Evolutionary conservation across 92 coral and sea anemone species (phyloP).

Genomic region (Heteractis magnifica): DNA sequence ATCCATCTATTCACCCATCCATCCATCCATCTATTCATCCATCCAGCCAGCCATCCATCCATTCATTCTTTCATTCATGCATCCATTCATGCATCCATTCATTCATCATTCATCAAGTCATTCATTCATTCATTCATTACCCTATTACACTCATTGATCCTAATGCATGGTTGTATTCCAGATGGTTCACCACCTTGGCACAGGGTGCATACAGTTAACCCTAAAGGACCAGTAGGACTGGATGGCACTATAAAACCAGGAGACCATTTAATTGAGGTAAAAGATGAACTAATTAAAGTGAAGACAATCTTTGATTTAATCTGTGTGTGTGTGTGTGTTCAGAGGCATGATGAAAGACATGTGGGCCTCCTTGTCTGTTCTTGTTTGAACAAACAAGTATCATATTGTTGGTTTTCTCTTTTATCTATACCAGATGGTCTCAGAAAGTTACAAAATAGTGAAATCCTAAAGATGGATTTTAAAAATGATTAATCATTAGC

Average conservation of each 20-base stretch:
- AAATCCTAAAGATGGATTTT: too few relatives aligned
- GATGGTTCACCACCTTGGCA: conserved; percentile 88
- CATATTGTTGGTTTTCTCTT: too few relatives aligned
- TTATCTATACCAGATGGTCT: too few relatives aligned
- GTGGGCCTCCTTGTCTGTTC: too few relatives aligned
- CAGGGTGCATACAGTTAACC: conserved; percentile 93
- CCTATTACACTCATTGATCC: neutral
- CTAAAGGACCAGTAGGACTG: conserved; percentile 92
- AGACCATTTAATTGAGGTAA: conserved; percentile 88
- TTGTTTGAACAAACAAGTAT: too few relatives aligned
- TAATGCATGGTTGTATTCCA: neutral
- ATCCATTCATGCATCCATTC: too few relatives aligned
- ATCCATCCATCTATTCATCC: neutral
- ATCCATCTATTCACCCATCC: neutral
- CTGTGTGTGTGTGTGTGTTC: too few relatives aligned
- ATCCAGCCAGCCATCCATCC: neutral
- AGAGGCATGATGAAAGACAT: too few relatives aligned
- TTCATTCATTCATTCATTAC: neutral
- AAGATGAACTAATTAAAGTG: neutral
- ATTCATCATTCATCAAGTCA: too few relatives aligned
- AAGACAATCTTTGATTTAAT: neutral
- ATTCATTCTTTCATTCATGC: too few relatives aligned
- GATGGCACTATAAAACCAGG: conserved; percentile 84
- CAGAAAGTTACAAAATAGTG: too few relatives aligned
- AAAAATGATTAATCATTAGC: too few relatives aligned